phyloP scores from a whole-genome alignment of 2,797 vertebrate species.

The Oreonectes daqikongensis region DNA sequence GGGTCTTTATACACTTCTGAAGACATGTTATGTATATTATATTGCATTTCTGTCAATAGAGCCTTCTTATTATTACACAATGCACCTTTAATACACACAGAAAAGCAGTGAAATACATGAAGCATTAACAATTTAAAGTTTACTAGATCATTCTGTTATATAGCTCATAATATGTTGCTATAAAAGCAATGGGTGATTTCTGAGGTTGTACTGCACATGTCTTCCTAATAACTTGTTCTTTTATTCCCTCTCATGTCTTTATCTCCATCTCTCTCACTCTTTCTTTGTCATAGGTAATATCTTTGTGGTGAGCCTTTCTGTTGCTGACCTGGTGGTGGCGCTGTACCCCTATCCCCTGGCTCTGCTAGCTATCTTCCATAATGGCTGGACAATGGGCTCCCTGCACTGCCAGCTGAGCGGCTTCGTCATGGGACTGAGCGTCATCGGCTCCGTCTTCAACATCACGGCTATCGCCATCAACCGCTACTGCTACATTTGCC shows the following conservation, averaged over 20 bases:
- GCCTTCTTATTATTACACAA: too few relatives aligned
- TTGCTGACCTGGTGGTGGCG: constrained; percentile 60
- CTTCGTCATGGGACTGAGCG: constrained; percentile 56
- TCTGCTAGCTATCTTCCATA: constrained; percentile 52
- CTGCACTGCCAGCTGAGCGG: constrained; percentile 58
- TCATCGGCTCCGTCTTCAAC: constrained; percentile 58
- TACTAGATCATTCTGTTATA: too few relatives aligned
- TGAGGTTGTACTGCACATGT: not conserved
- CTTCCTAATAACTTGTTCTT: not conserved
- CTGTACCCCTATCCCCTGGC: constrained; percentile 58
- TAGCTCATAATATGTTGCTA: too few relatives aligned
- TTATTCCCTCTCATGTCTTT: not conserved
- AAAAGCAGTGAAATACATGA: too few relatives aligned
- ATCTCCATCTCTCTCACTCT: not conserved
- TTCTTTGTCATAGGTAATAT: constrained; percentile 47
- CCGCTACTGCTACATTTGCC: constrained; percentile 60
- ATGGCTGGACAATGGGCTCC: constrained; percentile 53
- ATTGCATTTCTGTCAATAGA: too few relatives aligned
- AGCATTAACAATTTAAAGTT: too few relatives aligned
- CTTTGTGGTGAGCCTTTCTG: constrained; percentile 60
- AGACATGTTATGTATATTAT: too few relatives aligned
- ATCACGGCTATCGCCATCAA: constrained; percentile 59
- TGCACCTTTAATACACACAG: too few relatives aligned
- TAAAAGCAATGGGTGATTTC: too few relatives aligned
- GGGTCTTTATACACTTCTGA: too few relatives aligned